phyloP scores from a whole-genome alignment of 2,888 invertebrate genomes.

The Helleia helle region DNA sequence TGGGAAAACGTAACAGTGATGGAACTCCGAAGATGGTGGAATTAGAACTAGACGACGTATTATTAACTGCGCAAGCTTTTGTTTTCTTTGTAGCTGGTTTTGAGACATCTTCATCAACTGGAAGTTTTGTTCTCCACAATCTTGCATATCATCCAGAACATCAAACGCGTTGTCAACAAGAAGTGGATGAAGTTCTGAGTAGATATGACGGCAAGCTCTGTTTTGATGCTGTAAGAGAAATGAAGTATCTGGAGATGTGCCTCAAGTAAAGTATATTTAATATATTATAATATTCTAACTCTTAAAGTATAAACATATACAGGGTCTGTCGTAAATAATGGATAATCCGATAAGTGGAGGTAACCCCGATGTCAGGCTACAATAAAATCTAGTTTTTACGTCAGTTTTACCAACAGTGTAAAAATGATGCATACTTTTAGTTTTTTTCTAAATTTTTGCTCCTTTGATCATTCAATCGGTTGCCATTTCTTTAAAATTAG shows the following conservation, averaged over 20 bases:
- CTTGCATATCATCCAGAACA: constrained; percentile 37
- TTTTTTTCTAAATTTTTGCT: too few species aligned
- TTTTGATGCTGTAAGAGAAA: constrained; percentile 34
- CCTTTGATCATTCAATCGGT: too few species aligned
- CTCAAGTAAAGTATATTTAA: constrained; percentile 23
- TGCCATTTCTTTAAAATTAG: too few species aligned
- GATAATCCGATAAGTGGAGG: too few species aligned
- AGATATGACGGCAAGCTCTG: constrained; percentile 27
- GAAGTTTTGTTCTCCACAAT: constrained; percentile 36
- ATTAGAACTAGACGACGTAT: constrained; percentile 28
- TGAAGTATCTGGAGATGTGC: constrained; percentile 34
- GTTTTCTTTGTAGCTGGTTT: constrained; percentile 42
- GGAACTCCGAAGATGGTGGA: constrained; percentile 27
- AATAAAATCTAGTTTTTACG: too few species aligned
- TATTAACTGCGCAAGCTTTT: constrained; percentile 34
- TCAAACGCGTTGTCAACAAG: constrained; percentile 33
- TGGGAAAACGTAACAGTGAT: constrained; percentile 26
- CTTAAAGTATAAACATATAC: too few species aligned
- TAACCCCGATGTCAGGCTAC: too few species aligned
- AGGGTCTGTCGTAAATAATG: too few species aligned
- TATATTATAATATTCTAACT: not conserved
- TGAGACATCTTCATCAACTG: constrained; percentile 42
- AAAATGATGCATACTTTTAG: too few species aligned
- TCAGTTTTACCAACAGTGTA: too few species aligned
- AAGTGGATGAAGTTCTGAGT: constrained; percentile 32